Evolutionary conservation across 2,888 invertebrate species (phyloP).

Genomic region (Beris chalybata): DNA sequence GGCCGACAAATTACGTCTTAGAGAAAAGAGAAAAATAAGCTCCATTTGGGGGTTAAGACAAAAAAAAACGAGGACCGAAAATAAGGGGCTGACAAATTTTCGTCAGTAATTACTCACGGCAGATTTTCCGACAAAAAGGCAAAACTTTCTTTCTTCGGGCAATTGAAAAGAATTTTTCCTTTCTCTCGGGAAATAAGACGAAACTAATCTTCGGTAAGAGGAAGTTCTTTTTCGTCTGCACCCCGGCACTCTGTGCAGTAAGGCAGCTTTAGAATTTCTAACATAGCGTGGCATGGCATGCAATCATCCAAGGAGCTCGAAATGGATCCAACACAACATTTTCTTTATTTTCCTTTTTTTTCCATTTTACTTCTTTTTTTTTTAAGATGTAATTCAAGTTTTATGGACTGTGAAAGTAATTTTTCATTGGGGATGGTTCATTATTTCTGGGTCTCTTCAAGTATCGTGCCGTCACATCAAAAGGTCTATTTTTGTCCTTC

Average conservation of each 20-base stretch:
- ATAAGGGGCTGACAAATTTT: slow-evolving; percentile 5
- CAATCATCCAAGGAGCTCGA: too few species aligned
- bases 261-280: too few species aligned
- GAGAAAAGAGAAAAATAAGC: not conserved
- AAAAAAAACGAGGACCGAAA: slow-evolving; percentile 14
- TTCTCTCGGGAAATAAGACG: too few species aligned
- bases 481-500: slow-evolving; percentile 37
- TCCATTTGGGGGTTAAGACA: slow-evolving; percentile 14
- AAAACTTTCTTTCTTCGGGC: too few species aligned
- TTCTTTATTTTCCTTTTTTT: slow-evolving; percentile 6
- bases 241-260: too few species aligned
- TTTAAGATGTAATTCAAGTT: slow-evolving; percentile 35
- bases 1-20: slow-evolving; percentile 9
- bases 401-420: slow-evolving; percentile 38
- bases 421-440: slow-evolving; percentile 37
- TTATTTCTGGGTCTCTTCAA: slow-evolving; percentile 33
- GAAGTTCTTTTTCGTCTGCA: too few species aligned
- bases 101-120: slow-evolving; percentile 24
- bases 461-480: slow-evolving; percentile 33
- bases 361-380: slow-evolving; percentile 6
- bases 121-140: slow-evolving; percentile 2
- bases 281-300: too few species aligned
- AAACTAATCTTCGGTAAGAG: too few species aligned
- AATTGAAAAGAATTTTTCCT: too few species aligned
- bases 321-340: too few species aligned